Conservation (phyloP, 2,113 vertebrate species). For the Podarcis raffonei region DNA sequence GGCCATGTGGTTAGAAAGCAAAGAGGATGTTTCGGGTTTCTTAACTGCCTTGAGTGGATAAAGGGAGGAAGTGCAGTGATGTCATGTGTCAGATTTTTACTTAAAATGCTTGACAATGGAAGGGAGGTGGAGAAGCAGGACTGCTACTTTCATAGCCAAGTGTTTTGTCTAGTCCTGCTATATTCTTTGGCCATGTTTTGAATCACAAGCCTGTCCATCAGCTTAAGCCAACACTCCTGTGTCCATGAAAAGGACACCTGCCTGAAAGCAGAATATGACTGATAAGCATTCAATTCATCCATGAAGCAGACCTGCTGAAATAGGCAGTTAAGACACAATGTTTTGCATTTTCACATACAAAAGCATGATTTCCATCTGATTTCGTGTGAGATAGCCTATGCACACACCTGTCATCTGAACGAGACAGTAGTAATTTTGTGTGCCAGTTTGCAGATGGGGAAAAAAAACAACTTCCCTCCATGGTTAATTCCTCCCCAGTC, state of each 20-base stretch:
- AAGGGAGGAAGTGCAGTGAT: not conserved
- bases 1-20: not conserved
- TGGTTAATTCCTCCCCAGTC: not conserved
- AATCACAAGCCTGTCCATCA: not conserved
- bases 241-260: not conserved
- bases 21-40: not conserved
- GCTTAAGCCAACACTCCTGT: not conserved
- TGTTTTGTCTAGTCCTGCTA: not conserved
- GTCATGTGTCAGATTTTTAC: not conserved
- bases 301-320: not conserved
- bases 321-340: too few relatives aligned
- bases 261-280: not conserved
- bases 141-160: not conserved
- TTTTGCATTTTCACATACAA: not conserved
- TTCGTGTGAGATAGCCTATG: not conserved
- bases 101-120: not conserved
- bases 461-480: not conserved
- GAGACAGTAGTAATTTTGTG: not conserved
- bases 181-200: not conserved
- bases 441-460: rapidly evolving
- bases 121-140: not conserved
- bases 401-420: not conserved
- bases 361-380: rapidly evolving
- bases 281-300: not conserved
- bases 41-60: not conserved